phyloP scores from a whole-genome alignment of 2,888 invertebrate species.

The Cynaeus angustus region DNA sequence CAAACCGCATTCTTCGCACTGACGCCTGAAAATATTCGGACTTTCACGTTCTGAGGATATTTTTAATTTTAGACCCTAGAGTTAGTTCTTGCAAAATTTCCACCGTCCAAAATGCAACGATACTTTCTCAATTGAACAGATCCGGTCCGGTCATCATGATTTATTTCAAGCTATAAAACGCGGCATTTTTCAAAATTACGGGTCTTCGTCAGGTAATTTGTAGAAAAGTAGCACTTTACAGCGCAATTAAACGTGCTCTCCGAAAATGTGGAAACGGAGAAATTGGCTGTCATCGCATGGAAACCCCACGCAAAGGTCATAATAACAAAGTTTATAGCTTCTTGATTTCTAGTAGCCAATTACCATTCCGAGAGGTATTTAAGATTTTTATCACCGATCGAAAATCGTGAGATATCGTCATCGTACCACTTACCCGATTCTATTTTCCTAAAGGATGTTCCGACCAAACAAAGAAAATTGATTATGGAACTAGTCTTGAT shows the following conservation, averaged over 20 bases:
- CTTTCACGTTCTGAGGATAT: too few relatives aligned
- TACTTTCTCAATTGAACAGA: too few relatives aligned
- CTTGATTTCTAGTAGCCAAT: constrained; percentile 3
- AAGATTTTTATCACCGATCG: constrained; percentile 10
- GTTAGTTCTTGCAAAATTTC: too few relatives aligned
- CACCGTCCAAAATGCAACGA: too few relatives aligned
- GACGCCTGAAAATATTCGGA: too few relatives aligned
- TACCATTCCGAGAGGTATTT: constrained; percentile 3
- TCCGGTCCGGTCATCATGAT: too few relatives aligned
- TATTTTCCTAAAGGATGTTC: constrained; percentile 20
- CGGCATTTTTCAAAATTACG: constrained; percentile 30
- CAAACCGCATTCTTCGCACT: background rate
- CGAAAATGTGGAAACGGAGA: background rate
- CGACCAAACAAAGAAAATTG: constrained; percentile 27
- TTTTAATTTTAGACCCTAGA: too few relatives aligned
- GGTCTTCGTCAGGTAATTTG: too few relatives aligned
- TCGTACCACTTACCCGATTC: constrained; percentile 7
- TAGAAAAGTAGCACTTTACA: constrained; percentile 7
- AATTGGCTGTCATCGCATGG: background rate
- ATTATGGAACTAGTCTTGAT: constrained; percentile 27
- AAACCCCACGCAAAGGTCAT: constrained; percentile 3
- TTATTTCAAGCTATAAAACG: too few relatives aligned
- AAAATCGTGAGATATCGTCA: constrained; percentile 9
- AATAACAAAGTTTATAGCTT: constrained; percentile 2
- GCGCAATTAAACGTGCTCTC: background rate